A percentile compares a stretch with the other conserved stretches of the same genome.
Conservation (phyloP, 2,888 invertebrate species). For the Rhagonycha fulva region DNA sequence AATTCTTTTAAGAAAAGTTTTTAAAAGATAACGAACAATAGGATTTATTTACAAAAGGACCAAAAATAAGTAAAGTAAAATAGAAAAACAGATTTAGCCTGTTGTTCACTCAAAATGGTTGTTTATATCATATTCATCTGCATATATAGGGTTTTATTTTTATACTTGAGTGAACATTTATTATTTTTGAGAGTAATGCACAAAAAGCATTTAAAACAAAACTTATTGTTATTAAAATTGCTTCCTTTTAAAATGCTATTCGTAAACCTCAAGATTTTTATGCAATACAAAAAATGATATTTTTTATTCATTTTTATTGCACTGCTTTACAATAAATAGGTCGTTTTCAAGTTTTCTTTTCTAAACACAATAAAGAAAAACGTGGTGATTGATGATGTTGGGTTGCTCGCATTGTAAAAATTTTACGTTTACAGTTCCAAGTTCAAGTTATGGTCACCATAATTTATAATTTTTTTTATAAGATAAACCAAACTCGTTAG, state of each 20-base stretch:
- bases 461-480: conserved; percentile 17
- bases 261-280: conserved; percentile 20
- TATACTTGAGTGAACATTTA: conserved; percentile 14
- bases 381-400: conserved; percentile 19
- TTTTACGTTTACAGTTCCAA: conserved; percentile 21
- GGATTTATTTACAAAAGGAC: conserved; percentile 20
- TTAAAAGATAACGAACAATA: conserved; percentile 15
- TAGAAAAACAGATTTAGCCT: conserved; percentile 8
- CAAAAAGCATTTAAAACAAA: conserved; percentile 10
- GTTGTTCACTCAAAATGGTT: conserved; percentile 16
- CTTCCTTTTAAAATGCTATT: conserved; percentile 14
- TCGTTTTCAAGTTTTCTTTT: conserved; percentile 22
- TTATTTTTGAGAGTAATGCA: conserved; percentile 13
- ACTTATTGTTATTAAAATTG: conserved; percentile 16
- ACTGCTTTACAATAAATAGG: conserved; percentile 20
- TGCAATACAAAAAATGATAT: conserved; percentile 15
- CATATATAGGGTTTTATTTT: conserved; percentile 22
- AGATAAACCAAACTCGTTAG: conserved; percentile 4
- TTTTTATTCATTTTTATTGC: conserved; percentile 24
- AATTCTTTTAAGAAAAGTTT: conserved; percentile 7
- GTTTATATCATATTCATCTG: conserved; percentile 22
- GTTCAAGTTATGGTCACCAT: conserved; percentile 13
- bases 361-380: conserved; percentile 19
- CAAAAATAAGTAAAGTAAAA: conserved; percentile 16
- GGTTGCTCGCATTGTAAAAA: conserved; percentile 21